phyloP scores from a whole-genome alignment of 2,888 invertebrate genomes.

The Ornithoptera priamus region DNA sequence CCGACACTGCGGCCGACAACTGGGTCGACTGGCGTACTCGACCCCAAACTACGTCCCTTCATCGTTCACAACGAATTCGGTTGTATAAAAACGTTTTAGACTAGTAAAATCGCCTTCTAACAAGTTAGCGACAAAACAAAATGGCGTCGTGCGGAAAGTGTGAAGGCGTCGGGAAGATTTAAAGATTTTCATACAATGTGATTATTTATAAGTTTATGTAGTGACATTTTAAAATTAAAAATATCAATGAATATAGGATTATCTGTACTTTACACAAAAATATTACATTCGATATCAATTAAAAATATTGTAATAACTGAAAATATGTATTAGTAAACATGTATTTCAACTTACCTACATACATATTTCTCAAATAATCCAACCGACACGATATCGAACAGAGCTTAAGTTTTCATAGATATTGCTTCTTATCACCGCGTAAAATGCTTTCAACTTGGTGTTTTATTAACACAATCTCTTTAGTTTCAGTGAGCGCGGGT shows the following conservation, averaged over 20 bases:
- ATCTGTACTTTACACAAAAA: too few species aligned
- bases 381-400: slow-evolving; percentile 2
- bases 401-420: slow-evolving; percentile 10
- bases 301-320: background rate
- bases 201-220: too few species aligned
- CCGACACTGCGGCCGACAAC: slow-evolving; percentile 48
- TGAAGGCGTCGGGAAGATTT: background rate
- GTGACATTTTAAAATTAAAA: too few species aligned
- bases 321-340: background rate
- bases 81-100: slow-evolving; percentile 28
- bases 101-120: slow-evolving; percentile 9
- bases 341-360: background rate
- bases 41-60: slow-evolving; percentile 47
- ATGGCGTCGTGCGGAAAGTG: slow-evolving; percentile 13
- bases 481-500: slow-evolving; percentile 49
- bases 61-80: slow-evolving; percentile 25
- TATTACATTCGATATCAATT: background rate
- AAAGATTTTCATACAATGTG: background rate
- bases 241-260: too few species aligned
- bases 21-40: slow-evolving; percentile 67
- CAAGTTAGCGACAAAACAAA: slow-evolving; percentile 12
- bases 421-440: slow-evolving; percentile 36
- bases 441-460: slow-evolving; percentile 41
- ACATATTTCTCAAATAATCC: background rate
- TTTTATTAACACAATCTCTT: slow-evolving; percentile 60